phyloP scores from a whole-genome alignment of 2,797 vertebrate species.

The Pogoniulus pusillus region DNA sequence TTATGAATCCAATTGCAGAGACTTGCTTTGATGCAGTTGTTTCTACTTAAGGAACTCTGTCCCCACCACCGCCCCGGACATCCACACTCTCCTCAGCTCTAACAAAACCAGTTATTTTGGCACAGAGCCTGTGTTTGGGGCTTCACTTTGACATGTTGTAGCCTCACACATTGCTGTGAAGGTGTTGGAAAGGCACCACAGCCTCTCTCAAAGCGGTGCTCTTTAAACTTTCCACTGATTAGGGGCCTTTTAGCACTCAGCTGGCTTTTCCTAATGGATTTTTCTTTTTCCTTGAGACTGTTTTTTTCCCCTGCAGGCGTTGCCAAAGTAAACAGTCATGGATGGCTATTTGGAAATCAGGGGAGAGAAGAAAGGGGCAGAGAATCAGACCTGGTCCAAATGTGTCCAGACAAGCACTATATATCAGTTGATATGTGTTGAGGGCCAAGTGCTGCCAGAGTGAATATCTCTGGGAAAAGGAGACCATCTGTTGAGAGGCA shows the following conservation, averaged over 20 bases:
- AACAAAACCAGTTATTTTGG: conserved; percentile 22
- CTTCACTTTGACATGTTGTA: conserved; percentile 65
- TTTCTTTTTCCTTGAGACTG: conserved; percentile 54
- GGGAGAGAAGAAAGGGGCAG: conserved; percentile 27
- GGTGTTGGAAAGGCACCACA: conserved; percentile 65
- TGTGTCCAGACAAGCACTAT: conserved; percentile 25
- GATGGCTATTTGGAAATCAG: conserved; percentile 51
- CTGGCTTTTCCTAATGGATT: conserved; percentile 69
- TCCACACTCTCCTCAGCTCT: neutral
- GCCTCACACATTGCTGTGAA: conserved; percentile 61
- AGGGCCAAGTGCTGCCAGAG: conserved; percentile 14
- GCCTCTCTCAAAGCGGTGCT: conserved; percentile 43
- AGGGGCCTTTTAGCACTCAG: conserved; percentile 71
- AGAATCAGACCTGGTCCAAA: conserved; percentile 25
- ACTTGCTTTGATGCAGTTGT: neutral
- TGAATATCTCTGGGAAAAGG: neutral
- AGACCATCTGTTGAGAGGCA: neutral
- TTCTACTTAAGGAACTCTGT: neutral
- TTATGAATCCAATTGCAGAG: neutral
- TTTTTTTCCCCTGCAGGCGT: neutral
- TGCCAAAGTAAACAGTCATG: conserved; percentile 59
- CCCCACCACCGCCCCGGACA: neutral
- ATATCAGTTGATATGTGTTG: conserved; percentile 7
- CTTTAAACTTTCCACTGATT: conserved; percentile 71
- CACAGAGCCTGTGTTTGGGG: conserved; percentile 41